Base-by-base conservation (phyloP, 2,888 invertebrate species). In the Mesoligia furuncula region DNA sequence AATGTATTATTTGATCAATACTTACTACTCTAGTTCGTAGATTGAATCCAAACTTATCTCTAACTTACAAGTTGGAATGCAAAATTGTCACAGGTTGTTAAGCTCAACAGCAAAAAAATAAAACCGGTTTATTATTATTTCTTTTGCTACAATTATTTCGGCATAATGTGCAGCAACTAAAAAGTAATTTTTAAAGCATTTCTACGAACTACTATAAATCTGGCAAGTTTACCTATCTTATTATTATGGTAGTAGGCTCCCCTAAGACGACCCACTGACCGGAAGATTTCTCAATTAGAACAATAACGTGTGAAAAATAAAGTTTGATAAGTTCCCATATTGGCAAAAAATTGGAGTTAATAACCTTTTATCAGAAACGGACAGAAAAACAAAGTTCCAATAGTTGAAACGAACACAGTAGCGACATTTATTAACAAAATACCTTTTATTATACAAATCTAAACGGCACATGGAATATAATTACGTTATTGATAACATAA, bases 401-500 rank as follows among this genome's bases (percentile, higher is more conserved):
- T 27, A 59, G 13, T 17, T 36, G 13, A 51, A 74, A 31, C n/a
- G 27, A 31, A 24, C 66, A 71, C 36, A 70, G 57, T 57, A 11
- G 45, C 15, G 20, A 27, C 15, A 72, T 42, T 36, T 51, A 59
- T 42, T 45, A 68, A 42, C 2, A 66, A 79, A 31, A 68, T 57
- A 83, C 45, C 27, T 57, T 74, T 61, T 42, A 61, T 24, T 48
- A 73, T 36, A 69, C 27, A 59, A 48, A 36, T 71, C 8, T n/a
- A 73, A 8, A 74, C 64, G 48, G 67, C 85, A 83, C 87, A 87
- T 81, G 75, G 71, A 74, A 67, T 73, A 70, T 57, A 75, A 80
- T 72, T 73, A 77, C 77, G 77, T 31, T 84, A 84, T 62, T 79
- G 82, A 87, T 88, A 84, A 79, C 76, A 81, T 75, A 59, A 83